These are phyloP conservation scores for Pachyuromys duprasi DNA, from an alignment of 2,797 vertebrate genomes.

Conservation along the genomic window DNA sequence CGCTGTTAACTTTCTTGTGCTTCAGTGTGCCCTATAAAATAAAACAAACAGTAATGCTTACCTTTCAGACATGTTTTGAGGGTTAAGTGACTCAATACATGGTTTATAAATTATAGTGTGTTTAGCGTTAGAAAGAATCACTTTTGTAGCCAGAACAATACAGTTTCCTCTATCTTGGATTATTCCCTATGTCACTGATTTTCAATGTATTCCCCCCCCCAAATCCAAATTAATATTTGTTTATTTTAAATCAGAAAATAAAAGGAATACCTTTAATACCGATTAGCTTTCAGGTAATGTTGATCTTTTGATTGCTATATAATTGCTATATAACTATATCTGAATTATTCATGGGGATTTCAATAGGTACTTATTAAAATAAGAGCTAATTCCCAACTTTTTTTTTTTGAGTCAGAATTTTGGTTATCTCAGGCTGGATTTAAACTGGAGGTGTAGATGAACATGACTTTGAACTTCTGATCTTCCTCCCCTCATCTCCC, in stretches of 20 bases:
- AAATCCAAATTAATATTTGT: not conserved
- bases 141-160: not conserved
- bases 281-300: not conserved
- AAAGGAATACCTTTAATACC: not conserved
- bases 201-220: not conserved
- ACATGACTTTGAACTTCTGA: not conserved
- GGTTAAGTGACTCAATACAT: not conserved
- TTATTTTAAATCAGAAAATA: conserved; percentile 9
- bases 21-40: not conserved
- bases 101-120: not conserved
- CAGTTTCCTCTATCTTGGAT: not conserved
- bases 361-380: not conserved
- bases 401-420: not conserved
- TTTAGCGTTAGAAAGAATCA: not conserved
- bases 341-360: conserved; percentile 7
- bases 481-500: not conserved
- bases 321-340: not conserved
- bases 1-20: not conserved
- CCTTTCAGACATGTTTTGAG: not conserved
- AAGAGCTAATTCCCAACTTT: not conserved
- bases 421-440: not conserved
- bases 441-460: not conserved
- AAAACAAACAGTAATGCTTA: not conserved
- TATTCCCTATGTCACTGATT: not conserved
- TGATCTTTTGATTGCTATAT: not conserved